These are phyloP conservation scores for Scomber scombrus DNA, from an alignment of 2,113 vertebrate species.

Conservation along the genomic window DNA sequence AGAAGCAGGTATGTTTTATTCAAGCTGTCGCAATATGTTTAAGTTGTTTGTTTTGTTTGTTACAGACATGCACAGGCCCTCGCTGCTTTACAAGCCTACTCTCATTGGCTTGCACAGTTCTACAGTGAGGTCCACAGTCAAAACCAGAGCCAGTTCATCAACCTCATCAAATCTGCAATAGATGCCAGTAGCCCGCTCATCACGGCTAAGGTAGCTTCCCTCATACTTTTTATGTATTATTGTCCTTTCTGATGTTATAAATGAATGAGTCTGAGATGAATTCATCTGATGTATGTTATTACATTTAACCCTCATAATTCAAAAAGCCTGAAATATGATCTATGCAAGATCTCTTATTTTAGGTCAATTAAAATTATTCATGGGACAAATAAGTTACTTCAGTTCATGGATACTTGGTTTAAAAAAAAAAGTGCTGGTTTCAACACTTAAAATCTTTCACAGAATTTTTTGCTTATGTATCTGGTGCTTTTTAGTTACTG, in stretches of 20 bases:
- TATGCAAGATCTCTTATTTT: neutral
- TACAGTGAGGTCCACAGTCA: slow-evolving; percentile 94
- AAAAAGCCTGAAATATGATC: neutral
- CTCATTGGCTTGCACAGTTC: slow-evolving; percentile 97
- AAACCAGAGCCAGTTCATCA: slow-evolving; percentile 92
- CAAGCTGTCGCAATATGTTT: neutral
- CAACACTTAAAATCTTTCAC: neutral
- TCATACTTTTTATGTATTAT: neutral
- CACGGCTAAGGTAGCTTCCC: slow-evolving; percentile 91
- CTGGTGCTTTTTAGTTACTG: neutral
- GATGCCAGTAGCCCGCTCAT: slow-evolving; percentile 94
- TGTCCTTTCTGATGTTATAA: neutral
- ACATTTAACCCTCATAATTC: too few species aligned
- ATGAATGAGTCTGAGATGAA: too few species aligned
- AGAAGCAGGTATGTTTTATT: neutral
- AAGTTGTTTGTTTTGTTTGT: slow-evolving; percentile 26
- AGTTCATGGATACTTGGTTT: neutral
- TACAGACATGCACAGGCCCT: slow-evolving; percentile 95
- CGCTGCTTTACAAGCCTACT: slow-evolving; percentile 95
- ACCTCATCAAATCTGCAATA: slow-evolving; percentile 93
- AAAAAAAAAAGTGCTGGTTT: neutral
- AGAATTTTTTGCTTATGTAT: neutral
- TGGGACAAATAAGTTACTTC: neutral
- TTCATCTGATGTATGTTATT: too few species aligned
- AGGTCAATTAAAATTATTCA: neutral